Percentiles rank a stretch among this genome's conserved stretches.
phyloP scores from a whole-genome alignment of 2,888 invertebrate genomes.

The Leptopilina syphax region DNA sequence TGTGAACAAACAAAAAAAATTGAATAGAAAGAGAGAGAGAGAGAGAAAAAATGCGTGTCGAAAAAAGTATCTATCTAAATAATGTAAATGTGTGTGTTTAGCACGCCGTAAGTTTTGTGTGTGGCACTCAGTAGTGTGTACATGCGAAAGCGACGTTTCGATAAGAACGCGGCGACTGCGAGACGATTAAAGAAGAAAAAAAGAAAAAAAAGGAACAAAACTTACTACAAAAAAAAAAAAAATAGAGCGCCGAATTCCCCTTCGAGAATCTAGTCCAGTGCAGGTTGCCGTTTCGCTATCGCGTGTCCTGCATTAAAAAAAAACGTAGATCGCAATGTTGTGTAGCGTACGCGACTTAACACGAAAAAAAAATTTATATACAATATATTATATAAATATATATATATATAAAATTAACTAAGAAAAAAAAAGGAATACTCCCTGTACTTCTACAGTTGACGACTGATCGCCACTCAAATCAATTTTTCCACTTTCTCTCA shows the following conservation, averaged over 20 bases:
- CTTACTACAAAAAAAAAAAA: not conserved
- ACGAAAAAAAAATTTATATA: constrained; percentile 41
- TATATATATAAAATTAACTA: constrained; percentile 35
- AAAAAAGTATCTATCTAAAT: constrained; percentile 25
- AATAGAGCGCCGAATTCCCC: constrained; percentile 37
- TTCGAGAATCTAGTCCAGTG: constrained; percentile 39
- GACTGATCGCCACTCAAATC: constrained; percentile 29
- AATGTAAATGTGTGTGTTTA: constrained; percentile 27
- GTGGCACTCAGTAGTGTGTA: constrained; percentile 46
- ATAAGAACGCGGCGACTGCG: constrained; percentile 29
- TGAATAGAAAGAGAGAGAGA: no score
- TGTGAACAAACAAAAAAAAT: not conserved
- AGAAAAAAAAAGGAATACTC: not conserved
- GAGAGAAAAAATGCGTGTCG: constrained; percentile 15
- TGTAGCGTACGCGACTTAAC: constrained; percentile 52
- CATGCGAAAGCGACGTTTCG: constrained; percentile 44
- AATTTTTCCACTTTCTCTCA: constrained; percentile 13
- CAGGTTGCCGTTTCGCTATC: constrained; percentile 37
- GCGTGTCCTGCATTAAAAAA: constrained; percentile 29
- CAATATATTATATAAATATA: constrained; percentile 23
- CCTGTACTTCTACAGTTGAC: constrained; percentile 37
- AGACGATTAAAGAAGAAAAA: constrained; percentile 2
- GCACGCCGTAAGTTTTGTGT: constrained; percentile 47
- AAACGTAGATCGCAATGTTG: constrained; percentile 47
- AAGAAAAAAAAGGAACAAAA: not conserved